These are phyloP conservation scores for Amphimallon solstitiale DNA, from an alignment of 2,888 invertebrate genomes.

Conservation along the genomic window DNA sequence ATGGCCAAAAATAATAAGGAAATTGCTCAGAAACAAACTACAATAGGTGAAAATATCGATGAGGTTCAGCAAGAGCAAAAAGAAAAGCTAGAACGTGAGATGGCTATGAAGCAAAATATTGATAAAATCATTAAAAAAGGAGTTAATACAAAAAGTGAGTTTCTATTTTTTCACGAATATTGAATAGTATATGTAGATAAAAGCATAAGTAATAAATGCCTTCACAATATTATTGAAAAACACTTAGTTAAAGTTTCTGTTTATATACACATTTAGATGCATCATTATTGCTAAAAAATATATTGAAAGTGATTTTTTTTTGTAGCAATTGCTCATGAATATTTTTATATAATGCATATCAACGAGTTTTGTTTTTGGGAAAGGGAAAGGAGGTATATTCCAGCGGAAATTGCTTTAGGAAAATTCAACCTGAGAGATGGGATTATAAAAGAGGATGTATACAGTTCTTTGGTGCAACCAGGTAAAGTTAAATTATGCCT, in stretches of 20 bases:
- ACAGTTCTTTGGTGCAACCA: slow-evolving; percentile 62
- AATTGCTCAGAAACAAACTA: slow-evolving; percentile 52
- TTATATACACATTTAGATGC: too few relatives aligned
- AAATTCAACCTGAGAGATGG: slow-evolving; percentile 64
- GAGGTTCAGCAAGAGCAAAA: slow-evolving; percentile 45
- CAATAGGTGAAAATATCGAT: slow-evolving; percentile 50
- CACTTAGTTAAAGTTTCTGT: too few relatives aligned
- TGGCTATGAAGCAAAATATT: slow-evolving; percentile 37
- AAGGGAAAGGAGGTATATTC: slow-evolving; percentile 57
- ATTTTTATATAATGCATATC: slow-evolving; percentile 59
- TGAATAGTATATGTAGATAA: too few relatives aligned
- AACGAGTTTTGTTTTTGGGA: slow-evolving; percentile 57
- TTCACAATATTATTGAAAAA: too few relatives aligned
- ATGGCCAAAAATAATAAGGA: slow-evolving; percentile 51
- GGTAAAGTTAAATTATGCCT: slow-evolving; percentile 50
- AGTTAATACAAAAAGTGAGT: slow-evolving; percentile 26
- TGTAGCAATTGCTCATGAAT: slow-evolving; percentile 40
- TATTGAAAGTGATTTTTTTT: slow-evolving; percentile 34
- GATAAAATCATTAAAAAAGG: slow-evolving; percentile 35
- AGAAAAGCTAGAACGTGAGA: slow-evolving; percentile 28
- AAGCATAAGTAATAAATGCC: too few relatives aligned
- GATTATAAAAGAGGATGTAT: slow-evolving; percentile 58
- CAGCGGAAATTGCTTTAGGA: slow-evolving; percentile 66
- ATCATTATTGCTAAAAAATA: too few relatives aligned
- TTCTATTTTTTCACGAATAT: too few relatives aligned